A percentile compares a stretch with the other conserved stretches of the same genome.
Conservation (phyloP, 2,797 vertebrate genomes). For the Rhodeus uyekii region DNA sequence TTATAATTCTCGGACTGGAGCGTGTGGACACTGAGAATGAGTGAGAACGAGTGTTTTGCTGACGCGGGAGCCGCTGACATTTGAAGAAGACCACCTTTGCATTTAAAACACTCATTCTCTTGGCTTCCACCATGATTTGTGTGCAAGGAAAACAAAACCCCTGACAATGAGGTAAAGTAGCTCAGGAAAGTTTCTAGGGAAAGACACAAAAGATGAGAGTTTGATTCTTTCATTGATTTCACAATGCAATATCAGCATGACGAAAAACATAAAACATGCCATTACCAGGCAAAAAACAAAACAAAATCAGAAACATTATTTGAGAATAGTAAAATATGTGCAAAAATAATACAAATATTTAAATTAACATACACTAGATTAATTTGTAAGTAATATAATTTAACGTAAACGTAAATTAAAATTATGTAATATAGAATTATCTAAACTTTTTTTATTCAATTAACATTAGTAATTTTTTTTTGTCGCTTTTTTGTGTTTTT, state of each 20-base stretch:
- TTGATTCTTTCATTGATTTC: not conserved
- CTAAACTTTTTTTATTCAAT: too few species aligned
- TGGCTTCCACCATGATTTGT: slow-evolving; percentile 57
- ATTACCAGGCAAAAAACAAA: not conserved
- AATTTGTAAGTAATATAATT: not conserved
- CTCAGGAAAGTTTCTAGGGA: not conserved
- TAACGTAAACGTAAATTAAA: not conserved
- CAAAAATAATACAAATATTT: not conserved
- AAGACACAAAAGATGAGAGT: not conserved
- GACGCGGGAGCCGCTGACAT: slow-evolving; percentile 73
- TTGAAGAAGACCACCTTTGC: slow-evolving; percentile 72
- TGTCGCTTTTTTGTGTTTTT: too few species aligned
- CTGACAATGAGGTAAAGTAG: slow-evolving; percentile 12
- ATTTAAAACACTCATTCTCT: slow-evolving; percentile 76
- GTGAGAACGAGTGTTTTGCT: slow-evolving; percentile 79
- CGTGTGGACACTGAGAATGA: slow-evolving; percentile 63
- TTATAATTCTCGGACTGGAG: slow-evolving; percentile 73
- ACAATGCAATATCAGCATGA: not conserved
- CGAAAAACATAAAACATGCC: not conserved
- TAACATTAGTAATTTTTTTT: not conserved
- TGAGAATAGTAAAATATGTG: too few species aligned
- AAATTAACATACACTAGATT: not conserved
- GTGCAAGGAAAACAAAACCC: slow-evolving; percentile 58
- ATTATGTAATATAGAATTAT: too few species aligned
- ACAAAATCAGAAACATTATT: too few species aligned